Base-by-base conservation (phyloP, 1,140 invertebrate genomes). In the Calliopsis andreniformis region DNA sequence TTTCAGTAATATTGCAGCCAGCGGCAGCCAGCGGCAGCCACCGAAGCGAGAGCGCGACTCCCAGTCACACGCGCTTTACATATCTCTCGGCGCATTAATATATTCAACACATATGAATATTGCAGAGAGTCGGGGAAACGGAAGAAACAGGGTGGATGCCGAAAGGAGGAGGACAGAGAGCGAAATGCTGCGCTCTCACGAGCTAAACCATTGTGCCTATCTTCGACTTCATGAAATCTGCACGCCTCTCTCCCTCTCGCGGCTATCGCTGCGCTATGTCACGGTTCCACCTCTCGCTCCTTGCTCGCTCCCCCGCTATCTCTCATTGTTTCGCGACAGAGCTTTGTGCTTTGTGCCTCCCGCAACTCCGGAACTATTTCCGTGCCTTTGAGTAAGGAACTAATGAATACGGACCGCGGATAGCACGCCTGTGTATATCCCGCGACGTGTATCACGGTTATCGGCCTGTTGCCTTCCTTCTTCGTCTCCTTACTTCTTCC, bases 21-120 rank as follows among this genome's bases (percentile, higher is more conserved):
- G 63, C 58, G 35, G 79, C 86, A 85, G 59, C 73, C 56, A 78
- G 63, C 58, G 35, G 66, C 66, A 84, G 72, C 68, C 58, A 45
- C 55, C 71, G 53, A 23, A 63, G 64, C 69, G 49, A 80, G 69
- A 70, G 32, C 62, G 77, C 63, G 76, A 47, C 62, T 76, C 62
- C 58, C 75, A 82, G 79, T 84, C 84, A 76, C 78, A 70, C 80
- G 75, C 79, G 82, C 70, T 88, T 88, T 88, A 87, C 87, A 87
- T 91, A 90, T 91, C 86, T 91, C 87, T 85, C 73, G 66, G 82
- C 80, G 87, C 85, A 91, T 91, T 92, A 92, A 92, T 91, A 91
- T 91, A 92, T 91, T 92, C 91, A 92, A 87, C 89, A 85, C 86
- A 86, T 90, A 91, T 90, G 91, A 91, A 92, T 91, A 90, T 92